Percentiles rank a stretch among this genome's conserved stretches.
phyloP scores from a whole-genome alignment of 2,113 vertebrate species.

The Cynopterus brachyotis region DNA sequence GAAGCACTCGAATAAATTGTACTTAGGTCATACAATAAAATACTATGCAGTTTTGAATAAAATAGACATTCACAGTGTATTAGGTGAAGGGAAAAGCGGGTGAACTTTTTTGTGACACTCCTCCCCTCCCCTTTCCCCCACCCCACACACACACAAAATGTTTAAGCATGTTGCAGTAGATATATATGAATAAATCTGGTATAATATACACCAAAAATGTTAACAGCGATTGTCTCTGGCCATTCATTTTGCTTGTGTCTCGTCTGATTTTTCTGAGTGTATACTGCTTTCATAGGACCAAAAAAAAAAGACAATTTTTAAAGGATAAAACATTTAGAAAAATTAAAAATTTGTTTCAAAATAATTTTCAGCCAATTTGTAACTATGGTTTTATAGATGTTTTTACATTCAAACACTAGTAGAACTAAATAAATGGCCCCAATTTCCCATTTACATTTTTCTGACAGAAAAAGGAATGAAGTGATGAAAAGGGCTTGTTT shows the following conservation, averaged over 20 bases:
- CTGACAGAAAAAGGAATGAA: not conserved
- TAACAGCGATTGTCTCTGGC: not conserved
- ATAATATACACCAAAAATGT: not conserved
- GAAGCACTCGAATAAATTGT: not conserved
- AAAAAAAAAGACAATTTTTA: not conserved
- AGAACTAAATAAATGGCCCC: not conserved
- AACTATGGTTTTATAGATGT: not conserved
- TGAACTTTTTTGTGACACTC: not conserved
- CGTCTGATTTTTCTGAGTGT: not conserved
- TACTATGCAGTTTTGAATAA: not conserved
- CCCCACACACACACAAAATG: not conserved
- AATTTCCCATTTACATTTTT: not conserved
- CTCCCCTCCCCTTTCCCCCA: not conserved
- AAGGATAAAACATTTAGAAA: not conserved
- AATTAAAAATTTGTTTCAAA: not conserved
- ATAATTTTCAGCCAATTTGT: conserved; percentile 1
- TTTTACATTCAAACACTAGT: not conserved
- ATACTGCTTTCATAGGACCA: not conserved
- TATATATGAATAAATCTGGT: not conserved
- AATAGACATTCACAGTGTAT: not conserved
- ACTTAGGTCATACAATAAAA: not conserved
- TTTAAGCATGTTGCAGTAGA: not conserved
- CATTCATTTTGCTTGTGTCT: not conserved
- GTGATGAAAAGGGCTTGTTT: not conserved
- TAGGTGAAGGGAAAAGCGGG: not conserved